These are phyloP conservation scores for Myotis pilosus DNA, from an alignment of 2,797 vertebrate species.

Conservation along the genomic window DNA sequence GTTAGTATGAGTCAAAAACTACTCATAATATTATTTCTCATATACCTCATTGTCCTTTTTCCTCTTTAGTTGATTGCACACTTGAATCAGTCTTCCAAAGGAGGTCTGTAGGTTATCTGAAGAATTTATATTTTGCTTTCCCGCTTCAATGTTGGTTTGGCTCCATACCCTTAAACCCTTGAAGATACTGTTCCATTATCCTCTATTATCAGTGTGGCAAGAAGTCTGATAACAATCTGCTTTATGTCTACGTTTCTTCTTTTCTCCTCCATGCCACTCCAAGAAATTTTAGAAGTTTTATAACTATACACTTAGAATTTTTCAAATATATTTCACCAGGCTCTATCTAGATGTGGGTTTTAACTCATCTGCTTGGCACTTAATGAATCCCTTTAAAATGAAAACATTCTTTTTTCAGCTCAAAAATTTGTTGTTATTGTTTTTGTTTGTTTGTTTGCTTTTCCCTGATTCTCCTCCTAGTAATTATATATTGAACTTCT, in stretches of 20 bases:
- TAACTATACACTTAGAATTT: not conserved
- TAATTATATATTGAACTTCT: not conserved
- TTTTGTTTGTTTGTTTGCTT: not conserved
- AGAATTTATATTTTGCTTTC: not conserved
- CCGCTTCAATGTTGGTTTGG: not conserved
- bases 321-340: not conserved
- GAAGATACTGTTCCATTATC: not conserved
- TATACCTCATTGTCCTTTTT: not conserved
- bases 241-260: not conserved
- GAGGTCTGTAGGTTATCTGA: not conserved
- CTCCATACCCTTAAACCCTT: not conserved
- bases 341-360: not conserved
- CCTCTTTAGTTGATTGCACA: not conserved
- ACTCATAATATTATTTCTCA: not conserved
- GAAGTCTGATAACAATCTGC: not conserved
- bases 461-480: not conserved
- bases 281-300: constrained; percentile 13
- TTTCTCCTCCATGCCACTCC: not conserved
- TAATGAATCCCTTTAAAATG: not conserved
- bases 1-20: not conserved
- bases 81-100: not conserved
- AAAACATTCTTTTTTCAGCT: not conserved
- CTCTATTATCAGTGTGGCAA: not conserved
- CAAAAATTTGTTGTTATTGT: not conserved
- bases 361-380: not conserved